A percentile compares a stretch with the other conserved stretches of the same genome.
These are phyloP conservation scores for Cosmia trapezina DNA, from an alignment of 2,888 invertebrate genomes.

Conservation along the genomic window DNA sequence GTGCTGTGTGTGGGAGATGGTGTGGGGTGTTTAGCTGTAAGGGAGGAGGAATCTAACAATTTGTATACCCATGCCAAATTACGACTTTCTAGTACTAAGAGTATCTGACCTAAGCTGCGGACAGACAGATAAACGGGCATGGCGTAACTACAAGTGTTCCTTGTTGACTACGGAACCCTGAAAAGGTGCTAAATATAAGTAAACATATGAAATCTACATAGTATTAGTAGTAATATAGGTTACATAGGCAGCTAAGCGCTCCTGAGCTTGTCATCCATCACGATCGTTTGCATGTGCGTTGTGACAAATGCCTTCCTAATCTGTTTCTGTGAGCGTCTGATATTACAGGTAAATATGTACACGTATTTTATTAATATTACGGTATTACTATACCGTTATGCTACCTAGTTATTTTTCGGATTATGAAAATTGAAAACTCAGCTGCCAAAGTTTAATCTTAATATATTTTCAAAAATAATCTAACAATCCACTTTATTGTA, in stretches of 20 bases:
- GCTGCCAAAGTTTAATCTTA: not conserved
- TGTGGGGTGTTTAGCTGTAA: too few species aligned
- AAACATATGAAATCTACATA: slow-evolving; percentile 20
- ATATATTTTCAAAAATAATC: not conserved
- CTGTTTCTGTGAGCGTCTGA: slow-evolving; percentile 66
- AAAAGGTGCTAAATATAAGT: not conserved
- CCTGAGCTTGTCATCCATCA: slow-evolving; percentile 76
- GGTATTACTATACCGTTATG: not conserved
- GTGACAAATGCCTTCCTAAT: slow-evolving; percentile 84
- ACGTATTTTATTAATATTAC: slow-evolving; percentile 50
- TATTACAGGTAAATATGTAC: slow-evolving; percentile 64
- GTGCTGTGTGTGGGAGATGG: too few species aligned
- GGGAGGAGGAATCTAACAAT: too few species aligned
- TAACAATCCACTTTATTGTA: not conserved
- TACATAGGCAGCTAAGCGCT: slow-evolving; percentile 53
- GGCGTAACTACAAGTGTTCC: too few species aligned
- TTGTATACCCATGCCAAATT: too few species aligned
- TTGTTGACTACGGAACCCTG: too few species aligned
- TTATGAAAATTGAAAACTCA: not conserved
- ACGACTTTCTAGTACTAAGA: too few species aligned
- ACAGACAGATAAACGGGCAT: too few species aligned
- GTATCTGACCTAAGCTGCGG: too few species aligned
- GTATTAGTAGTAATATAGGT: slow-evolving; percentile 19
- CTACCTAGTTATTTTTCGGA: too few species aligned
- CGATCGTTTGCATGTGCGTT: slow-evolving; percentile 78